These are phyloP conservation scores for Ctenochaetus hawaiiensis DNA, from an alignment of 2,797 vertebrate species.

Conservation along the genomic window DNA sequence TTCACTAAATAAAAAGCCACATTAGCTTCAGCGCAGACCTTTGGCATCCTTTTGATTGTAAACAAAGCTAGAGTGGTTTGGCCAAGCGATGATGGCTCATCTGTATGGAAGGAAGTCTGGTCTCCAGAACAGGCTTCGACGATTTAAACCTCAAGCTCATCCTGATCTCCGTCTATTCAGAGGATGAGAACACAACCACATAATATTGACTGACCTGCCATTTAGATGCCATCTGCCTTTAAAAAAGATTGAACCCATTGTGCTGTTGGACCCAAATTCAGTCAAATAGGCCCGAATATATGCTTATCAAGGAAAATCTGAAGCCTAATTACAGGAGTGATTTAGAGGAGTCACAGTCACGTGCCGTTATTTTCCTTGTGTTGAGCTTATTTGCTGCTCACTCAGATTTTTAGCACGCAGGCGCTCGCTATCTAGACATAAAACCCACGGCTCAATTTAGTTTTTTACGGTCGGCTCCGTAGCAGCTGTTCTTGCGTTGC, in stretches of 20 bases:
- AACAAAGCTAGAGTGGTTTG: constrained; percentile 7
- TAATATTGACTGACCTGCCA: not conserved
- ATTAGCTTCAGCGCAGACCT: constrained; percentile 50
- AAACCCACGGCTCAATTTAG: constrained; percentile 52
- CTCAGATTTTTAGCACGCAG: constrained; percentile 26
- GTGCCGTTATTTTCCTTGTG: constrained; percentile 38
- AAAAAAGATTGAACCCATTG: no score
- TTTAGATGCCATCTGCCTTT: constrained; percentile 16
- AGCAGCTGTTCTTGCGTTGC: constrained; percentile 63
- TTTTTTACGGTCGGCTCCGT: constrained; percentile 44
- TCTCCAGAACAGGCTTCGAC: not conserved
- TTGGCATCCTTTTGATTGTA: constrained; percentile 32
- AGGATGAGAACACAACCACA: constrained; percentile 3
- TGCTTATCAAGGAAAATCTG: constrained; percentile 21
- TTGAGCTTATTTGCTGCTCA: constrained; percentile 34
- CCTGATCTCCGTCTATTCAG: constrained; percentile 24
- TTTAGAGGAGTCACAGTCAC: constrained; percentile 31
- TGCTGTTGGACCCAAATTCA: no score
- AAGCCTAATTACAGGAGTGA: constrained; percentile 37
- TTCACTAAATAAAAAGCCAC: constrained; percentile 41
- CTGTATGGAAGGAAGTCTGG: constrained; percentile 9
- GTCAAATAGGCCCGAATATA: constrained; percentile 6
- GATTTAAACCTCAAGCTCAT: constrained; percentile 1
- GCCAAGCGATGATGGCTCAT: not conserved
- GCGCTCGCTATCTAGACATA: constrained; percentile 19